Base-by-base conservation (phyloP, 2,888 invertebrate species). In the Zootermopsis nevadensis region DNA sequence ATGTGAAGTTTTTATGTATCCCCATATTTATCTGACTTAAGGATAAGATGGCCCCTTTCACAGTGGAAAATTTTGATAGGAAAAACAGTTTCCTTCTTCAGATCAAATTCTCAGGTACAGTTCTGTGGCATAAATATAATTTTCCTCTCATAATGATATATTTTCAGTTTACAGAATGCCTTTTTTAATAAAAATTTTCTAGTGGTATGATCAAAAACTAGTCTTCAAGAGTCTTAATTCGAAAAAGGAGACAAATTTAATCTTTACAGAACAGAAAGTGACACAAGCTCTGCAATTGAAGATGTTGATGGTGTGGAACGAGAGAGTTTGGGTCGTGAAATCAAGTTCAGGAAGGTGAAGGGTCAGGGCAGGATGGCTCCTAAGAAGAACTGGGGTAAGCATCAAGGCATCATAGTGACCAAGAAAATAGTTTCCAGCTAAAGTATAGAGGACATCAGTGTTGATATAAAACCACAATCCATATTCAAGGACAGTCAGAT, bases 351-450 rank as follows among this genome's bases (percentile, higher is more conserved):
- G 15, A 83, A 55, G 31, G 74, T 83, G 33, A 83, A 83, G 60
- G 80, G 83, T 15, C 33, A n/a, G 4, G 53, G 80, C 4, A 79
- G 67, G 53, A 48, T 90, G 85, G 89, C 90, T 22, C 91, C 91
- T 86, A 91, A 91, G 88, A 92, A 91, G 86, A 91, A 91, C 35
- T 7, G 4, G 19, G 19, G 74, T 74, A 38, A 74, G 74, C 33
- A n/a, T 69, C 10, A 33, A 69, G 33, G 22, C 22, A 30, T 6
- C 30, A 33, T 31, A 69, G 31, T 69, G 15, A 66, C 10, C n/a
- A 15, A 27, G n/a, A n/a, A n/a, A n/a, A n/a, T n/a, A n/a, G n/a
- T n/a, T n/a, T n/a, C n/a, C n/a, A n/a, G n/a, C n/a, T n/a, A n/a
- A n/a, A n/a, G 27, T 66, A 6, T 66, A 66, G 27, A 19, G 48